Conservation (phyloP, 1,140 invertebrate species). For the Drosophila quadrilineata region DNA sequence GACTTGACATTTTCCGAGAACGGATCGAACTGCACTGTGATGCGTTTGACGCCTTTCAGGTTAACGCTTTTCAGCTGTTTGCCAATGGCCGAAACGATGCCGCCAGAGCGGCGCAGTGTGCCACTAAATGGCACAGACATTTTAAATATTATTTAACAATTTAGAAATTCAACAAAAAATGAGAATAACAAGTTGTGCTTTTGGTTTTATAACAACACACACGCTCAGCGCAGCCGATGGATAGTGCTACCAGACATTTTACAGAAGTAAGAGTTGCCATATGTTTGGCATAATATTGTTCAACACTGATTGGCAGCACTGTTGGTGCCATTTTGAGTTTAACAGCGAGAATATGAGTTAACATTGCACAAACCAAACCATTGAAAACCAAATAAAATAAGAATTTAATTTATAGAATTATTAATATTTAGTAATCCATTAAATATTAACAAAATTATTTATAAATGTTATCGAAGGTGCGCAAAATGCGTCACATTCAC, state of each 20-base stretch:
- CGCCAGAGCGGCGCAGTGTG: slow-evolving; percentile 84
- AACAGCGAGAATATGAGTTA: slow-evolving; percentile 30
- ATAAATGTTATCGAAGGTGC: neutral
- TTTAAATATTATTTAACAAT: slow-evolving; percentile 22
- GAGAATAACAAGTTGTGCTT: slow-evolving; percentile 13
- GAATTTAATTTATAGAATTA: no score
- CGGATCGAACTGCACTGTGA: slow-evolving; percentile 91
- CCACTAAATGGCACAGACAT: slow-evolving; percentile 88
- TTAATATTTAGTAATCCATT: no score
- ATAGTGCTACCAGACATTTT: slow-evolving; percentile 1
- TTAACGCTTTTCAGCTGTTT: slow-evolving; percentile 87
- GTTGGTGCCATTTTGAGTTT: slow-evolving; percentile 17
- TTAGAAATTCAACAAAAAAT: neutral
- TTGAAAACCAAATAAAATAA: no score
- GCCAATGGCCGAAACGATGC: slow-evolving; percentile 85
- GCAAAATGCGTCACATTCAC: slow-evolving; percentile 12
- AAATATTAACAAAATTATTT: neutral
- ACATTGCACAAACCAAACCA: no score
- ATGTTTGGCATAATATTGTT: neutral
- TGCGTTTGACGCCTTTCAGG: slow-evolving; percentile 89
- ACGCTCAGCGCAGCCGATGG: slow-evolving; percentile 15
- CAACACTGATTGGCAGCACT: slow-evolving; percentile 35
- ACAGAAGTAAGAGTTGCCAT: neutral
- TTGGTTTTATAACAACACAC: slow-evolving; percentile 48
- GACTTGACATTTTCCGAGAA: slow-evolving; percentile 87